Conservation (phyloP, 2,113 vertebrate species). For the Taurulus bubalis region DNA sequence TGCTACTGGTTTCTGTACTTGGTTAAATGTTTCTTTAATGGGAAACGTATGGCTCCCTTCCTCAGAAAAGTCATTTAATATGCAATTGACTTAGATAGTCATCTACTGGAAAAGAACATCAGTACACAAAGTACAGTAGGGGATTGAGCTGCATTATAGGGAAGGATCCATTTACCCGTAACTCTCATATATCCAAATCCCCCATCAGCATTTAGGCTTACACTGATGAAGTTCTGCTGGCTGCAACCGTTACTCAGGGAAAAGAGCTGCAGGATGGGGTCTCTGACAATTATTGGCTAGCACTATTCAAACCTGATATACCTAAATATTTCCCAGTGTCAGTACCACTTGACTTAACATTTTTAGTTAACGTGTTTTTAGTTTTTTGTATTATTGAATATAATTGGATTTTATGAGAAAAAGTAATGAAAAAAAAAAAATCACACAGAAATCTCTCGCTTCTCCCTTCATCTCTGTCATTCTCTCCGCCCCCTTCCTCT, state of each 20-base stretch:
- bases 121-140: background rate
- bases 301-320: conserved; percentile 2
- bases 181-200: background rate
- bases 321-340: background rate
- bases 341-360: background rate
- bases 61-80: background rate
- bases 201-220: background rate
- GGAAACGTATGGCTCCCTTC: background rate
- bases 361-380: conserved; percentile 1
- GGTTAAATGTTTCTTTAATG: conserved; percentile 3
- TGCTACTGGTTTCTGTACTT: background rate
- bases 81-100: background rate
- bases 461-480: background rate
- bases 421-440: too few species aligned
- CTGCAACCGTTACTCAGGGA: conserved; percentile 1
- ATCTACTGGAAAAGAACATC: background rate
- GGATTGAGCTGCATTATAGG: background rate
- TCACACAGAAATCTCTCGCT: background rate
- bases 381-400: background rate
- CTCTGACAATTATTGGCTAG: background rate
- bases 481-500: background rate
- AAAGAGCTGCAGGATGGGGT: background rate
- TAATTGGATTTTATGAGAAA: background rate
- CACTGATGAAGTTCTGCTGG: background rate
- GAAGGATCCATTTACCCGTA: background rate